These are phyloP conservation scores for Drosophila limbata DNA, from an alignment of 2,888 invertebrate species.

Conservation along the genomic window DNA sequence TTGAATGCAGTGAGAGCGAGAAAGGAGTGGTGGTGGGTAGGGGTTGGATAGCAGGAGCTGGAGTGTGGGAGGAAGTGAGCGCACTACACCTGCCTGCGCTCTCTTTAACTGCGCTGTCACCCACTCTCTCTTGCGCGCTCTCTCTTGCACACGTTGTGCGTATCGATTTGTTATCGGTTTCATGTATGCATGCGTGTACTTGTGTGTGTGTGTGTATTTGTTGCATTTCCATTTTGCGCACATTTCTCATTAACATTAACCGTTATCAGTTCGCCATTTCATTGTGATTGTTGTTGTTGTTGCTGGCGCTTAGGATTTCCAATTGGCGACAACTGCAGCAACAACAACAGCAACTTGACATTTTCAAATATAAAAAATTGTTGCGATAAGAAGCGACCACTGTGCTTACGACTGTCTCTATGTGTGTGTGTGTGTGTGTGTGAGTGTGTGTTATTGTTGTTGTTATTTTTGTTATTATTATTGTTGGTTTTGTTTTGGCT, in stretches of 20 bases:
- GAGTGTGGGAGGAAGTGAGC: neutral
- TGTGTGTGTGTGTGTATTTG: slow-evolving; percentile 32
- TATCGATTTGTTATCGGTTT: slow-evolving; percentile 45
- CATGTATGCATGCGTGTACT: slow-evolving; percentile 18
- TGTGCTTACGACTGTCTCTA: slow-evolving; percentile 17
- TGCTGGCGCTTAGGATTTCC: slow-evolving; percentile 49
- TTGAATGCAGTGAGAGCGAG: neutral
- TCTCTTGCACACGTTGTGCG: slow-evolving; percentile 9
- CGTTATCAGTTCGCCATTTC: slow-evolving; percentile 56
- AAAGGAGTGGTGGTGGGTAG: neutral
- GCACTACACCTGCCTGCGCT: neutral
- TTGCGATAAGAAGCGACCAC: slow-evolving; percentile 41
- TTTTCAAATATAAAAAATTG: slow-evolving; percentile 35
- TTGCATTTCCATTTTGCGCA: slow-evolving; percentile 56
- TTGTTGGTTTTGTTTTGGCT: slow-evolving; percentile 26
- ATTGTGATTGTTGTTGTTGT: slow-evolving; percentile 17
- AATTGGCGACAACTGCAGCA: slow-evolving; percentile 44
- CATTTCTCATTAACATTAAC: slow-evolving; percentile 60
- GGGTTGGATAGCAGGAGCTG: neutral
- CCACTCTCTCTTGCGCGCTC: slow-evolving; percentile 3
- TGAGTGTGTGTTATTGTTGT: slow-evolving; percentile 16
- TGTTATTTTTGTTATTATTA: slow-evolving; percentile 30
- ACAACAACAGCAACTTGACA: slow-evolving; percentile 39
- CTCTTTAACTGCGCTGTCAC: slow-evolving; percentile 2
- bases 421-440: slow-evolving; percentile 12